Evolutionary conservation across 2,797 vertebrate species (phyloP).

Genomic region (Triplophysa yarkandensis): DNA sequence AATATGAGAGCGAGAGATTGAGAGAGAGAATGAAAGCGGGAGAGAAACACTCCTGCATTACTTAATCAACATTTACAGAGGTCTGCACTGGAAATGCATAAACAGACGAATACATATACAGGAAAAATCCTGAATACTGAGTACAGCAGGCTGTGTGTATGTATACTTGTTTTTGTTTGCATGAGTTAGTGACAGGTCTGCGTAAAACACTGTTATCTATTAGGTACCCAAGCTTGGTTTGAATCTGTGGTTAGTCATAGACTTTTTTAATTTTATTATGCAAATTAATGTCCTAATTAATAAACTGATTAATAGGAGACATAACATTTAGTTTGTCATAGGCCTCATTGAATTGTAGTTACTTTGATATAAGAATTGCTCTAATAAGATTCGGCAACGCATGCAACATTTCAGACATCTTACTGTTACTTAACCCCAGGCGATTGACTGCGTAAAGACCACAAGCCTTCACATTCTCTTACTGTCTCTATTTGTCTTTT

Average conservation of each 20-base stretch:
- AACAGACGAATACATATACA: slow-evolving; percentile 49
- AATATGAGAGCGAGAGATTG: slow-evolving; percentile 11
- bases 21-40: slow-evolving; percentile 34
- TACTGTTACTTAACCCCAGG: slow-evolving; percentile 8
- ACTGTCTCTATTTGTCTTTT: background rate
- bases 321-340: background rate
- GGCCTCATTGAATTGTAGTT: background rate
- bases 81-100: slow-evolving; percentile 53
- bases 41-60: slow-evolving; percentile 52
- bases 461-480: slow-evolving; percentile 4
- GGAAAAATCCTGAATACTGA: too few relatives aligned
- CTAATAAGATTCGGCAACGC: background rate
- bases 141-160: slow-evolving; percentile 7
- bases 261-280: background rate
- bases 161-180: slow-evolving; percentile 11
- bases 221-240: slow-evolving; percentile 34
- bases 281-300: slow-evolving; percentile 9
- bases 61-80: slow-evolving; percentile 62
- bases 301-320: slow-evolving; percentile 15
- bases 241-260: slow-evolving; percentile 17
- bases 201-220: slow-evolving; percentile 28
- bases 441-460: slow-evolving; percentile 3
- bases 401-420: background rate
- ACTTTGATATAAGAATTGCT: slow-evolving; percentile 7
- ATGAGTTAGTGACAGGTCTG: slow-evolving; percentile 41